Evolutionary conservation across 2,888 invertebrate species (phyloP).

Genomic region (Drosophila putrida): DNA sequence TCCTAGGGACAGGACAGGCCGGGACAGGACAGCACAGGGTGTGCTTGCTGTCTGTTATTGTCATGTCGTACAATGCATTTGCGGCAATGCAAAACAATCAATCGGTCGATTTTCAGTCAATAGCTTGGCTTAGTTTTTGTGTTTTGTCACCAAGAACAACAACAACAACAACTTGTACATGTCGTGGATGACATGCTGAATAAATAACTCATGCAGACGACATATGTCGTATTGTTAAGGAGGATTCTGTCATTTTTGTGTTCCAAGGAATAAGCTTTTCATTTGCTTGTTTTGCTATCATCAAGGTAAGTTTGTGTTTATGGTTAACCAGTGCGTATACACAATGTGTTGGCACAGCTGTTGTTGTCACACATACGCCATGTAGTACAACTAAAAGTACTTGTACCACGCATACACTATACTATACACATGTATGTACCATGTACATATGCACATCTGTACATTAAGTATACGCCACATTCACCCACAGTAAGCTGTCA

Average conservation of each 20-base stretch:
- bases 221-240: constrained; percentile 44
- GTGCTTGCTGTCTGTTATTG: constrained; percentile 48
- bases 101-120: constrained; percentile 64
- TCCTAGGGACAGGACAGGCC: not conserved
- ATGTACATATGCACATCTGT: constrained; percentile 15
- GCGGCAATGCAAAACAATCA: constrained; percentile 53
- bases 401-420: constrained; percentile 6
- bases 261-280: constrained; percentile 20
- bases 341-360: constrained; percentile 31
- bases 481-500: constrained; percentile 30
- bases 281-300: constrained; percentile 49
- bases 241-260: constrained; percentile 14
- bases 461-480: constrained; percentile 32
- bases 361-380: constrained; percentile 17
- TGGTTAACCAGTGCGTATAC: constrained; percentile 54
- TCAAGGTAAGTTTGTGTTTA: constrained; percentile 41
- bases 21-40: constrained; percentile 2
- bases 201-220: constrained; percentile 53
- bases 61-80: constrained; percentile 67
- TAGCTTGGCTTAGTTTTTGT: constrained; percentile 28
- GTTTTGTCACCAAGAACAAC: not conserved
- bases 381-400: constrained; percentile 20
- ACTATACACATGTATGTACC: constrained; percentile 16
- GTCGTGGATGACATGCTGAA: constrained; percentile 47
- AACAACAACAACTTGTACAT: not conserved